Percentiles rank a stretch among this genome's conserved stretches.
phyloP scores from a whole-genome alignment of 2,888 invertebrate genomes.

The Gastrophysa polygoni region DNA sequence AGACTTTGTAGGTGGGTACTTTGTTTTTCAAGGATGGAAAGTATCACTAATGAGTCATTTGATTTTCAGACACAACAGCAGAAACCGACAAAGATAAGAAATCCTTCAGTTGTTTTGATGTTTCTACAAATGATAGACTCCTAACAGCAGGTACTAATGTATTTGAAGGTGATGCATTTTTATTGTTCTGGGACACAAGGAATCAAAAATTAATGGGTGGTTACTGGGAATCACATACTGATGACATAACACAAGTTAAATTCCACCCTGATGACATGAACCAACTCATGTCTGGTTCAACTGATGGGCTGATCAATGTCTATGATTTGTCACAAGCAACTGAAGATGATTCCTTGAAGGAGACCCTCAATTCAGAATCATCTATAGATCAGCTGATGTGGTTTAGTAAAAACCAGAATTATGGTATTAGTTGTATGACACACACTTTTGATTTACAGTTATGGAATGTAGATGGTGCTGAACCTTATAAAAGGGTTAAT shows the following conservation, averaged over 20 bases:
- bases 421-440: conserved; percentile 69
- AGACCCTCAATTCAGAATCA: conserved; percentile 79
- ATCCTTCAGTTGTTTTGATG: conserved; percentile 73
- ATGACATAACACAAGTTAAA: conserved; percentile 78
- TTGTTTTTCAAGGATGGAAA: neutral
- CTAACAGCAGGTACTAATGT: conserved; percentile 79
- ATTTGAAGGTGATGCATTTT: conserved; percentile 71
- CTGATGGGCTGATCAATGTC: conserved; percentile 85
- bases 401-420: conserved; percentile 58
- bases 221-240: conserved; percentile 83
- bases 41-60: neutral
- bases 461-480: conserved; percentile 70
- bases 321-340: conserved; percentile 74
- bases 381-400: conserved; percentile 72
- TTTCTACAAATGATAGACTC: conserved; percentile 72
- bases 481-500: conserved; percentile 63
- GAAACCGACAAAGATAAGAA: conserved; percentile 56
- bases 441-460: conserved; percentile 74
- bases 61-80: conserved; percentile 48
- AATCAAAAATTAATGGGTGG: conserved; percentile 70
- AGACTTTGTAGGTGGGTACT: conserved; percentile 34
- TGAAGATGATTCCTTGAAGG: conserved; percentile 82
- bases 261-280: conserved; percentile 75
- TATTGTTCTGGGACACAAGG: conserved; percentile 83
- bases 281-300: conserved; percentile 74